Evolutionary conservation across 2,113 vertebrate genomes (phyloP).

Genomic region (Equus przewalskii): DNA sequence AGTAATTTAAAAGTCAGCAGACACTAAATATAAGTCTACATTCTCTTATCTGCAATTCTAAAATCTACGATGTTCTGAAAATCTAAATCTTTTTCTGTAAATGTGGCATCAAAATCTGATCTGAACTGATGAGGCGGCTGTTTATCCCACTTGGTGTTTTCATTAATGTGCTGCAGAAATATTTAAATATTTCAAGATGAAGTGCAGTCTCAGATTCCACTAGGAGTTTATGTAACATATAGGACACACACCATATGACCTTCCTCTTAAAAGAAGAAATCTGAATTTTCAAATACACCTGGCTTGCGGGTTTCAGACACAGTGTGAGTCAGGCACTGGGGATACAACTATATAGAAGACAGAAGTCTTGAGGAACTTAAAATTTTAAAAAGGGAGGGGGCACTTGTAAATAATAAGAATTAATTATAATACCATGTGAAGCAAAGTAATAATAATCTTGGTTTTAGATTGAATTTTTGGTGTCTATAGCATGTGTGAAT

Average conservation of each 20-base stretch:
- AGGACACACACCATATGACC: not conserved
- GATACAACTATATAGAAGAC: not conserved
- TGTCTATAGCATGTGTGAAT: not conserved
- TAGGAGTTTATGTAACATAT: not conserved
- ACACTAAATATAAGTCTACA: not conserved
- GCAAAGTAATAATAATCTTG: not conserved
- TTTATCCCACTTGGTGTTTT: not conserved
- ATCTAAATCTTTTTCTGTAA: not conserved
- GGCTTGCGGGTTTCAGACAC: not conserved
- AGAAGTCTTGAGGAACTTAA: not conserved
- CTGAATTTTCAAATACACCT: not conserved
- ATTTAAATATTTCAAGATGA: slow-evolving; percentile 39
- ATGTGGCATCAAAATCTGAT: not conserved
- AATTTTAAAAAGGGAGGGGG: not conserved
- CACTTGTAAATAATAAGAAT: not conserved
- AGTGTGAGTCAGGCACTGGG: not conserved
- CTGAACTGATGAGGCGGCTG: not conserved
- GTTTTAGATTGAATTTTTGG: not conserved
- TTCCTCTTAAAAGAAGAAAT: not conserved
- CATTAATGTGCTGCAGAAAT: not conserved
- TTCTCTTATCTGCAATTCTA: not conserved
- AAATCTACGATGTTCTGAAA: not conserved
- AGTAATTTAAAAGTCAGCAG: not conserved
- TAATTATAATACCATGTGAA: not conserved
- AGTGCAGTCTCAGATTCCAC: not conserved